Evolutionary conservation across 2,888 invertebrate species (phyloP), one percentile per base, ranked within the genome.

Genomic region (Alcis repandata): DNA sequence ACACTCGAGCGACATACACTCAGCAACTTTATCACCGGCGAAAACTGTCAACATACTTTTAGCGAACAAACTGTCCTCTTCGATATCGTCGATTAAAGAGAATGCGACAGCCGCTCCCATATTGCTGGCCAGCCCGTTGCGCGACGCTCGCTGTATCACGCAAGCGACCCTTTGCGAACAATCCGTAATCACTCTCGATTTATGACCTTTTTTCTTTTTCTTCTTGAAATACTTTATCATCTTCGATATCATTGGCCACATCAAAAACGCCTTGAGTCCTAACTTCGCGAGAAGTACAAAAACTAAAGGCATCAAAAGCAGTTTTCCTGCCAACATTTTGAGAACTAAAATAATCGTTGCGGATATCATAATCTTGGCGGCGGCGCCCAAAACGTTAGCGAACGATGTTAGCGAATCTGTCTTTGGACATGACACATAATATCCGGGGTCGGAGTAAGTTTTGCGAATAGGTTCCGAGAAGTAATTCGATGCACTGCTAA

Each of bases 1-100:
- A 81, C 93, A 93, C 75, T 91, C 90, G 68, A 92, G 76, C 76
- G 90, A 84, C 91, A 92, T 91, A 82, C 93, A 93, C 82, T 90
- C 82, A 33, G 93, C 91, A 73, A 93, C 88, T 79, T 90, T 87
- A 76, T 91, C 88, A 71, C 91, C 90, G 17, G 91, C 88, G 75
- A 93, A 85, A 72, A 90, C 79, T 71, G 87, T 86, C 73, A 92
- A 79, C 76, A 93, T 78, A 73, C 84, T 87, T 83, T 89, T 90
- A 67, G 89, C 88, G 69, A 90, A 81, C 40, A 85, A 80, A 72
- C 83, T 81, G 72, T 92, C 89, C 69, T 91, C 87, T 58, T 91
- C 89, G 43, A 90, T 78, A 72, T 93, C 90, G 61, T 91, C 90
- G 63, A 92, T 88, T 70, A 92, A 71, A 49, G 86, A 83, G 77